Conservation (phyloP, 2,797 vertebrate genomes). For the Galago senegalensis region DNA sequence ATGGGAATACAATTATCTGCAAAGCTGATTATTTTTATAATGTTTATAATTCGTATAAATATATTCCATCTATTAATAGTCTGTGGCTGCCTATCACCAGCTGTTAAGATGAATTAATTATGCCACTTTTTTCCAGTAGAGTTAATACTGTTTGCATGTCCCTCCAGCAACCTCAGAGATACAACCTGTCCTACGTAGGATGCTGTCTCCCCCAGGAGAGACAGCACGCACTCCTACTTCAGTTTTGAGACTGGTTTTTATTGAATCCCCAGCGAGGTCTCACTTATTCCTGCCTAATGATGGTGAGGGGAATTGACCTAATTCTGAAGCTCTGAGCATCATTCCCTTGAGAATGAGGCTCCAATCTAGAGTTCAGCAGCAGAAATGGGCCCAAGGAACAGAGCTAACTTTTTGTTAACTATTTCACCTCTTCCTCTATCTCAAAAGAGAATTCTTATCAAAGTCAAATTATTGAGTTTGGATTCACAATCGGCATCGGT, state of each 20-base stretch:
- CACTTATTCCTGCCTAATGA: constrained; percentile 75
- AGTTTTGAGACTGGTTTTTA: constrained; percentile 72
- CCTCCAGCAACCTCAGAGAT: constrained; percentile 67
- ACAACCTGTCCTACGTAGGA: constrained; percentile 43
- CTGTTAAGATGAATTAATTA: constrained; percentile 62
- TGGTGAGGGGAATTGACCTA: constrained; percentile 76
- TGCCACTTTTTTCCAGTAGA: constrained; percentile 54
- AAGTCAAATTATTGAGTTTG: not conserved
- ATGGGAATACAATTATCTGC: not conserved
- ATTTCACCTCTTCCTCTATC: not conserved
- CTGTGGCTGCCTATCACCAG: not conserved
- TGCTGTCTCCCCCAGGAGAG: constrained; percentile 57
- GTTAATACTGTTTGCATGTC: constrained; percentile 23
- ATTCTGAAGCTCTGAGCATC: constrained; percentile 71
- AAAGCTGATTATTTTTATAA: constrained; percentile 27
- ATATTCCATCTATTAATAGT: not conserved
- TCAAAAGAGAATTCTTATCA: constrained; percentile 9
- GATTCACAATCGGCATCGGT: not conserved
- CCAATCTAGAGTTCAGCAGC: constrained; percentile 2
- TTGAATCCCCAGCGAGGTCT: constrained; percentile 74
- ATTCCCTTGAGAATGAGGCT: constrained; percentile 58
- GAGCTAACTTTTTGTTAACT: not conserved
- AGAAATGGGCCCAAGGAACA: constrained; percentile 37
- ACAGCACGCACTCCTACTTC: constrained; percentile 59
- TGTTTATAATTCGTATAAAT: constrained; percentile 42